Conservation (phyloP, 2,113 vertebrate species). For the Crotophaga sulcirostris region DNA sequence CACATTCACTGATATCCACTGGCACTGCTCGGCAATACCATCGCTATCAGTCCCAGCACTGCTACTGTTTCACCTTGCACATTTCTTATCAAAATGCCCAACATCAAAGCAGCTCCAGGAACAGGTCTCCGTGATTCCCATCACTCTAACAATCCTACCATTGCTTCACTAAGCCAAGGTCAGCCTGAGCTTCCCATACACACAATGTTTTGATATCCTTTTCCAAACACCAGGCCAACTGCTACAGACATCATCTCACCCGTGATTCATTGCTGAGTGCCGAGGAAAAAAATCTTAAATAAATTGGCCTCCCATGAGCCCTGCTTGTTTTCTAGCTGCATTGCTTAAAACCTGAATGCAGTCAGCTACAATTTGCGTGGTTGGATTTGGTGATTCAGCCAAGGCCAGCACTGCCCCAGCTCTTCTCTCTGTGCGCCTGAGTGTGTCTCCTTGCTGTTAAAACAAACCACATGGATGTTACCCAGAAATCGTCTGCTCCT, state of each 20-base stretch:
- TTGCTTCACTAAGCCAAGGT: not conserved
- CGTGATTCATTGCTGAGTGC: accelerated
- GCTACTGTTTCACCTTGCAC: not conserved
- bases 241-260: not conserved
- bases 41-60: not conserved
- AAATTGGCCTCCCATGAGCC: not conserved
- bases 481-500: not conserved
- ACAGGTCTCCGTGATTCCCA: accelerated
- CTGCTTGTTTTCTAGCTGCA: not conserved
- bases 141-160: not conserved
- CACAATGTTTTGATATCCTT: accelerated
- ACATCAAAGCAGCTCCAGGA: not conserved
- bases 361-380: not conserved
- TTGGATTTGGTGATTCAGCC: not conserved
- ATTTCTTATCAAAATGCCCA: not conserved
- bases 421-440: not conserved
- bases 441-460: not conserved
- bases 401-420: not conserved
- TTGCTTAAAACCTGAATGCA: not conserved
- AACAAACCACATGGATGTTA: accelerated
- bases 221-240: not conserved
- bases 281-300: not conserved
- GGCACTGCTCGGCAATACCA: accelerated
- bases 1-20: not conserved
- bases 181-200: not conserved